These are phyloP conservation scores for Micromussa lordhowensis DNA, from an alignment of 92 coral and sea anemone genomes.

Conservation along the genomic window DNA sequence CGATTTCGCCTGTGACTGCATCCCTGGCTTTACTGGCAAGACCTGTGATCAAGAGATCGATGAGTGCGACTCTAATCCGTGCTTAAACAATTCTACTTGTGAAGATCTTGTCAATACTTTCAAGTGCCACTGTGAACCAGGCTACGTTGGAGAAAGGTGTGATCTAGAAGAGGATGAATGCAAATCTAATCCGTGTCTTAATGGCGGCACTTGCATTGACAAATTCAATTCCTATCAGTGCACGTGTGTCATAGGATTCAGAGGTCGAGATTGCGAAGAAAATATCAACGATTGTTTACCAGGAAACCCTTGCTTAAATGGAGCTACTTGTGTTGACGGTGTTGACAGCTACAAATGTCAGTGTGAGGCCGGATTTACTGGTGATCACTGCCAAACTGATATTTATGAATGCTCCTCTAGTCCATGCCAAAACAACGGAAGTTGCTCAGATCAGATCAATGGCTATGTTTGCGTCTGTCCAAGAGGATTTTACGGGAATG, in stretches of 20 bases:
- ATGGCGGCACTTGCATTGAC: slow-evolving; percentile 6
- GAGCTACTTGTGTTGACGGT: slow-evolving; percentile 17
- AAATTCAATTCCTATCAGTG: slow-evolving; percentile 20
- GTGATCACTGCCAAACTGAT: neutral
- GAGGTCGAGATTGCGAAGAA: slow-evolving; percentile 26
- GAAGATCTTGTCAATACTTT: neutral
- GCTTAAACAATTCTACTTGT: slow-evolving; percentile 15
- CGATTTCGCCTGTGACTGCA: neutral
- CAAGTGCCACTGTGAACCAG: neutral
- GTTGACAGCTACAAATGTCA: slow-evolving; percentile 1
- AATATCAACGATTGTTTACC: slow-evolving; percentile 29
- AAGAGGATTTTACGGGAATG: neutral
- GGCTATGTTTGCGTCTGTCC: neutral
- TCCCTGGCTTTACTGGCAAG: neutral
- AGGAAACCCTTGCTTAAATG: slow-evolving; percentile 9
- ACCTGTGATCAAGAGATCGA: neutral
- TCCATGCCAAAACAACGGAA: neutral
- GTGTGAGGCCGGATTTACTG: slow-evolving; percentile 5
- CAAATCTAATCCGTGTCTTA: neutral
- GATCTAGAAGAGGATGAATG: neutral
- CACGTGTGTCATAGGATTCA: slow-evolving; percentile 17
- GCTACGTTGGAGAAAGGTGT: neutral
- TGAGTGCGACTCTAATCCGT: neutral
- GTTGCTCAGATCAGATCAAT: neutral
- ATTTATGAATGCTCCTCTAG: neutral